Base-by-base conservation (phyloP, 2,888 invertebrate genomes). In the Ornithoptera priamus region DNA sequence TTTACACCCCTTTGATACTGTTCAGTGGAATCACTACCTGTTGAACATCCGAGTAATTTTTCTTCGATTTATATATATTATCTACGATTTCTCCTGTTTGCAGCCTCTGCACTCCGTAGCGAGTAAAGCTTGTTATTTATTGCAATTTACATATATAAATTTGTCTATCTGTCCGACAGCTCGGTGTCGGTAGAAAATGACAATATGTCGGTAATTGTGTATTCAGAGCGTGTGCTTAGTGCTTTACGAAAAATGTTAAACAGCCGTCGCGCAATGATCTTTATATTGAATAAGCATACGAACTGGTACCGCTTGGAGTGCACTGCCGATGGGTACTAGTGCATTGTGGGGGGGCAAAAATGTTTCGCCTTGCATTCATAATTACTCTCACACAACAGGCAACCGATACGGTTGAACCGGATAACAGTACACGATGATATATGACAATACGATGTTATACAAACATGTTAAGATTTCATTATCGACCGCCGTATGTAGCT, bases 301-400 rank as follows among this genome's bases (percentile, higher is more conserved):
- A 58, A 18, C 59, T 70, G 53, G 50, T 63, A 24, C 67, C 12
- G 50, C 59, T 2, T 64, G 36, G 12, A 59, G 42, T 18, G 20
- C 57, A n/a, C 10, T 5, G 39, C 62, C 62, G 62, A 58, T 24
- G 57, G 61, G 62, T 62, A 57, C 62, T 46, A 50, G 68, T 62
- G 62, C 69, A 36, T 58, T 62, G 69, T 57, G 79, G 80, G 78
- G 78, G 78, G 77, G 75, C 76, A 72, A 68, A 70, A 71, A 67
- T 71, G 75, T 77, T 78, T 80, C 76, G 79, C 78, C 73, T 79
- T 79, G 80, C 78, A 80, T 79, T 78, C 74, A 74, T 80, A 79
- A 81, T 80, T 77, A 70, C 70, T 63, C 67, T 70, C 70, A 67
- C 53, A 61, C 57, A 65, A 62, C 57, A 53, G 36, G 4, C 8